Percentiles rank a stretch among this genome's conserved stretches.
These are phyloP conservation scores for Peromyscus attwateri DNA, from an alignment of 2,797 vertebrate species.

Conservation along the genomic window DNA sequence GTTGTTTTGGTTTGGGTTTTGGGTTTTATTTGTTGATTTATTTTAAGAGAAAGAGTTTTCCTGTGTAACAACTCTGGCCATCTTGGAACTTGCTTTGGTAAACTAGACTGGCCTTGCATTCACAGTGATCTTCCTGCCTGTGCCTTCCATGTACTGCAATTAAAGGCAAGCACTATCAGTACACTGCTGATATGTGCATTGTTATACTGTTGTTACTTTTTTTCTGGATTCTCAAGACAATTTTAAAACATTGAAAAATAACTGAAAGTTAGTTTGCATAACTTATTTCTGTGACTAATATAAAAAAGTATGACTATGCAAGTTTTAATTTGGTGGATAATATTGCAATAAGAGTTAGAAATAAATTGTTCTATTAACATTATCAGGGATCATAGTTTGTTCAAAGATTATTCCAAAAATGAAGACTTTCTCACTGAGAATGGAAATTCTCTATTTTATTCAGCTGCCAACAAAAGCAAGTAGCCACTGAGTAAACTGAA, in stretches of 20 bases:
- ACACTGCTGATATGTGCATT: background rate
- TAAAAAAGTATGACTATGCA: background rate
- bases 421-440: background rate
- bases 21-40: background rate
- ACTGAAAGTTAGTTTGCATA: background rate
- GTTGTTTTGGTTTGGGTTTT: background rate
- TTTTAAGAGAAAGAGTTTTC: background rate
- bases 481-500: background rate
- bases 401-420: background rate
- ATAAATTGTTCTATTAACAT: background rate
- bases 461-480: background rate
- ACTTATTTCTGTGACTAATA: background rate
- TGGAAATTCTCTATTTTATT: background rate
- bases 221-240: background rate
- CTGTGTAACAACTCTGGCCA: too few relatives aligned
- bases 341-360: background rate
- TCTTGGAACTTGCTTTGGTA: too few relatives aligned
- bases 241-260: background rate
- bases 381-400: background rate
- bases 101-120: background rate
- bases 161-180: background rate
- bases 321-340: background rate
- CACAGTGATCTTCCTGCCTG: background rate
- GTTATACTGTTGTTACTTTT: background rate
- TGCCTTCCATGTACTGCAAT: background rate